phyloP scores from a whole-genome alignment of 2,797 vertebrate genomes.

The Pipistrellus nathusii region DNA sequence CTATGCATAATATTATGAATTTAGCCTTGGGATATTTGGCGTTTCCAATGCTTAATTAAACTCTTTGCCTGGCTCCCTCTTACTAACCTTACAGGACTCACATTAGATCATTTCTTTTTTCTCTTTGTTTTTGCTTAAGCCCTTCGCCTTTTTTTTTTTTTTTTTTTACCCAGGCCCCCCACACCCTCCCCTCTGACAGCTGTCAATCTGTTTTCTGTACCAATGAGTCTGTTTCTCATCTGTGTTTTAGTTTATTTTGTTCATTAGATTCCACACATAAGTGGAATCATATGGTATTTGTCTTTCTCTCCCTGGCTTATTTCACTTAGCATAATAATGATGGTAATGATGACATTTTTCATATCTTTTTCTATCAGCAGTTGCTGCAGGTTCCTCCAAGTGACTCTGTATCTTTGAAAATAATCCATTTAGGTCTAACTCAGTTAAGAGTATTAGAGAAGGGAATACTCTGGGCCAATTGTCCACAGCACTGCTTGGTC shows the following conservation, averaged over 20 bases:
- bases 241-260: neutral
- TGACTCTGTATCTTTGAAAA: conserved; percentile 33
- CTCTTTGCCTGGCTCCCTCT: neutral
- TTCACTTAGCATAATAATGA: neutral
- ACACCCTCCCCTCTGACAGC: neutral
- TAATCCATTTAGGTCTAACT: neutral
- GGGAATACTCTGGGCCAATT: neutral
- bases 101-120: neutral
- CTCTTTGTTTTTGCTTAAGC: neutral
- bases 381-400: neutral
- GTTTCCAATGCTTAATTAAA: neutral
- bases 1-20: neutral
- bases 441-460: neutral
- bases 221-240: neutral
- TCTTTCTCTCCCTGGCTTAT: neutral
- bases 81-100: neutral
- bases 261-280: neutral
- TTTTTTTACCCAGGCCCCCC: neutral
- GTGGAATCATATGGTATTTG: neutral
- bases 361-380: neutral
- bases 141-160: neutral
- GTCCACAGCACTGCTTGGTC: neutral
- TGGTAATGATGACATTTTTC: neutral
- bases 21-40: neutral
- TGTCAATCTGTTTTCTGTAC: neutral